A percentile compares a stretch with the other conserved stretches of the same genome.
Evolutionary conservation across 2,113 vertebrate genomes (phyloP).

Genomic region (Chamaea fasciata): DNA sequence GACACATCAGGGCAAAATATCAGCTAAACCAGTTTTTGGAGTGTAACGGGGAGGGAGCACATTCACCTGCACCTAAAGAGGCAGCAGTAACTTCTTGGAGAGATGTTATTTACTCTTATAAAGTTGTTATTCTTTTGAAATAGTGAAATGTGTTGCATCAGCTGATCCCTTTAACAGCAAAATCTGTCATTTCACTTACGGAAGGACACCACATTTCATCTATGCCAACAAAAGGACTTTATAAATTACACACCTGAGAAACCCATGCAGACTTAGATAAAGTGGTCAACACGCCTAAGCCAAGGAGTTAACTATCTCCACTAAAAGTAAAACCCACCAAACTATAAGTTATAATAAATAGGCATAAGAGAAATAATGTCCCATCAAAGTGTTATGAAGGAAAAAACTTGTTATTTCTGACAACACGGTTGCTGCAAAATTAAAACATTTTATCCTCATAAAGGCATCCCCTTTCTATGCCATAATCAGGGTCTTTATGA

Average conservation of each 20-base stretch:
- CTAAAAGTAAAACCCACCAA: background rate
- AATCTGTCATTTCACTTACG: background rate
- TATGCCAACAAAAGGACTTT: background rate
- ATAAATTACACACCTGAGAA: background rate
- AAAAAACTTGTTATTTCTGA: accelerated
- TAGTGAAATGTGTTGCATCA: background rate
- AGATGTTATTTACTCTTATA: background rate
- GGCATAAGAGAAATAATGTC: background rate
- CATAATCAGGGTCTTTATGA: background rate
- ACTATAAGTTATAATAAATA: background rate
- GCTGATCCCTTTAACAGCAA: background rate
- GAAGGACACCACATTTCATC: background rate
- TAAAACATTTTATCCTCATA: background rate
- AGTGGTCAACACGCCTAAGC: background rate
- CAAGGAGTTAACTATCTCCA: background rate
- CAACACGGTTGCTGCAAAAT: background rate
- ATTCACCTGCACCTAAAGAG: background rate
- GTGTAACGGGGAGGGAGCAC: background rate
- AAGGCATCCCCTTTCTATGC: background rate
- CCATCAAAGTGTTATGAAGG: background rate
- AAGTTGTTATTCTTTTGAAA: background rate
- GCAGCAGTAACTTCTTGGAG: background rate
- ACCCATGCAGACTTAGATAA: background rate
- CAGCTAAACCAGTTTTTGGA: slow-evolving; percentile 15
- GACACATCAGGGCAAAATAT: slow-evolving; percentile 28